Conservation (phyloP, 2,113 vertebrate genomes). For the Zeus faber region DNA sequence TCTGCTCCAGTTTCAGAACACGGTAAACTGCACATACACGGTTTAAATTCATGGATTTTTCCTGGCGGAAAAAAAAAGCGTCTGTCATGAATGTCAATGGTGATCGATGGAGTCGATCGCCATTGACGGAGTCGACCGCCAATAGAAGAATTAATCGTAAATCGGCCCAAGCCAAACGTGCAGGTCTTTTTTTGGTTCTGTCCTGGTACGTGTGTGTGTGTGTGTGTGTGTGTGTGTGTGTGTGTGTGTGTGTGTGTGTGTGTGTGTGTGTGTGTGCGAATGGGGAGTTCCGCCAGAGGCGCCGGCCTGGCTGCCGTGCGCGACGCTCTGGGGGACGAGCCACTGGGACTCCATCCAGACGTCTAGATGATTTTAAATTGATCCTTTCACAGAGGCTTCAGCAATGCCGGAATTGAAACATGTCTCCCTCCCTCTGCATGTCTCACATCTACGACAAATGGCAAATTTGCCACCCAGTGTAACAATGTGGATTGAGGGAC, state of each 20-base stretch:
- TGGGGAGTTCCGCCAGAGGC: constrained; percentile 36
- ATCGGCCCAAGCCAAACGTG: too few species aligned
- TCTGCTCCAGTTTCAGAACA: too few species aligned
- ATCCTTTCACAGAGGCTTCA: constrained; percentile 33
- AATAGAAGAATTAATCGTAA: too few species aligned
- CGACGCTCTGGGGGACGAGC: constrained; percentile 18
- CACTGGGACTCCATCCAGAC: constrained; percentile 18
- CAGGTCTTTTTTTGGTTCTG: neutral
- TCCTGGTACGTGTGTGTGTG: neutral
- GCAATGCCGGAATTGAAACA: constrained; percentile 24
- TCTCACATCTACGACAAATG: constrained; percentile 8
- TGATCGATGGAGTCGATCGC: too few species aligned
- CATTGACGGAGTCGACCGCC: too few species aligned
- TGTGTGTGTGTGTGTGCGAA: neutral
- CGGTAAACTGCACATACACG: too few species aligned
- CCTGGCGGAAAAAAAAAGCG: too few species aligned
- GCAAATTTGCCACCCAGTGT: constrained; percentile 28
- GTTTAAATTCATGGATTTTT: too few species aligned
- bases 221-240: neutral
- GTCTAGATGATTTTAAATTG: constrained; percentile 35
- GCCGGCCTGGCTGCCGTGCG: constrained; percentile 45
- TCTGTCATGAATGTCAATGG: too few species aligned
- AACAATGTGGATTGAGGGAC: too few species aligned
- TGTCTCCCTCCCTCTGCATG: constrained; percentile 3
- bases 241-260: neutral